A percentile compares a stretch with the other conserved stretches of the same genome.
phyloP scores from a whole-genome alignment of 2,888 invertebrate species.

The Acanthosepion pharaonis region DNA sequence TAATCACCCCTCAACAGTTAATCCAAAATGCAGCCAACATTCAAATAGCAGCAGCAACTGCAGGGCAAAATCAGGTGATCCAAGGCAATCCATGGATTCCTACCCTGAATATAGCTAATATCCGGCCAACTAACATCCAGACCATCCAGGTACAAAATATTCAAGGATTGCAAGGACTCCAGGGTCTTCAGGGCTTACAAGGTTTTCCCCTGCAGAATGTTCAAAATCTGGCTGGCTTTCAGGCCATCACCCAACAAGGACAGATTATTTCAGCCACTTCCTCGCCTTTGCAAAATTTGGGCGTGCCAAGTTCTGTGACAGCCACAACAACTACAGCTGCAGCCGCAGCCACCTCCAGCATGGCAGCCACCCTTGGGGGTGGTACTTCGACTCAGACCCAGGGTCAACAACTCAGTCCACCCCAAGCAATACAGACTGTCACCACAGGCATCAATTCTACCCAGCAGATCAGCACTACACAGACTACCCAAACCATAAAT shows the following conservation, averaged over 20 bases:
- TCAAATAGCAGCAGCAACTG: slow-evolving; percentile 58
- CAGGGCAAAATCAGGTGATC: slow-evolving; percentile 61
- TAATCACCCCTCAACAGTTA: slow-evolving; percentile 61
- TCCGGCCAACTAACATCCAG: slow-evolving; percentile 59
- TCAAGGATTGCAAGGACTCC: slow-evolving; percentile 63
- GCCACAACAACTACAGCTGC: slow-evolving; percentile 51
- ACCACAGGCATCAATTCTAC: slow-evolving; percentile 13
- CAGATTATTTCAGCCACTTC: slow-evolving; percentile 57
- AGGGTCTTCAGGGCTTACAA: slow-evolving; percentile 54
- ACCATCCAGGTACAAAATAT: slow-evolving; percentile 67
- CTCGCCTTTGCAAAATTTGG: slow-evolving; percentile 54
- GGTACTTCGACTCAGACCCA: slow-evolving; percentile 39
- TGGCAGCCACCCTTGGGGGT: slow-evolving; percentile 40
- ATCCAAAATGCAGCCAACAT: slow-evolving; percentile 61
- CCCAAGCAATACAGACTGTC: slow-evolving; percentile 35
- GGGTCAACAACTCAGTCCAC: slow-evolving; percentile 35
- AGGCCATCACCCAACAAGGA: slow-evolving; percentile 63
- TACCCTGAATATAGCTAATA: slow-evolving; percentile 61
- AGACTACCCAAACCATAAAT: slow-evolving; percentile 39
- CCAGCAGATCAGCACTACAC: slow-evolving; percentile 42
- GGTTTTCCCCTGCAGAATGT: slow-evolving; percentile 57
- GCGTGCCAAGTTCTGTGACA: slow-evolving; percentile 56
- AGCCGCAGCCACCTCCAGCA: neutral
- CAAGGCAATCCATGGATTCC: slow-evolving; percentile 60
- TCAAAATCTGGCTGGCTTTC: slow-evolving; percentile 61